Conservation (phyloP, 2,797 vertebrate species). For the Strix occidentalis region DNA sequence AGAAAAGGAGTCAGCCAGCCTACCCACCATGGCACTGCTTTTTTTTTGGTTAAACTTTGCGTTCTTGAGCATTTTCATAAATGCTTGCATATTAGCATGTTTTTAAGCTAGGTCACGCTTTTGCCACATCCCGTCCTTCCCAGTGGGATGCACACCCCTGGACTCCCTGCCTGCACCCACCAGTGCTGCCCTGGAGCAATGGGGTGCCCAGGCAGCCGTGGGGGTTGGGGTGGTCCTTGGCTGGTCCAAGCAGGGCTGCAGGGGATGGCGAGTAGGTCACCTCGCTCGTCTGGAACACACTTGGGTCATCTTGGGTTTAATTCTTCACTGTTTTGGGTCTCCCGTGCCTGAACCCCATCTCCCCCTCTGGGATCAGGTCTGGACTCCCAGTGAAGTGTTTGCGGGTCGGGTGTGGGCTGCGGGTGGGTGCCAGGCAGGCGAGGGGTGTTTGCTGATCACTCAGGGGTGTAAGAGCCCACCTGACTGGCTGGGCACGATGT, state of each 20-base stretch:
- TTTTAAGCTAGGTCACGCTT: neutral
- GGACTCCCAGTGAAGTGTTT: neutral
- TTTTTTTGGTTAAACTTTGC: neutral
- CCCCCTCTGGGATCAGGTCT: fast-evolving
- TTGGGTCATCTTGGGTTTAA: neutral
- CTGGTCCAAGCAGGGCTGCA: neutral
- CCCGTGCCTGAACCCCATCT: neutral
- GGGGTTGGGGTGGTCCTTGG: neutral
- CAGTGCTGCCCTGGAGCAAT: neutral
- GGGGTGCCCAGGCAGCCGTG: fast-evolving
- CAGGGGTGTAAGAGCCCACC: neutral
- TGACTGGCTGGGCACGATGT: neutral
- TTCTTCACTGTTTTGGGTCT: neutral
- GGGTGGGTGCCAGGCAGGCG: fast-evolving
- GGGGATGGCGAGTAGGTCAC: neutral
- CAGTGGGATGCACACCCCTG: too few relatives aligned
- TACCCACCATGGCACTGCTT: neutral
- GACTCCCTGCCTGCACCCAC: neutral
- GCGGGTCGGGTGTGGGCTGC: neutral
- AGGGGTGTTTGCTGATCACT: neutral
- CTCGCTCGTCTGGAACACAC: neutral
- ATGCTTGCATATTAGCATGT: neutral
- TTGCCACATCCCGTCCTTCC: neutral
- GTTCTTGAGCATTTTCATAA: neutral
- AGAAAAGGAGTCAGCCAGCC: neutral